phyloP scores from a whole-genome alignment of 2,113 vertebrate species.

The Pelobates fuscus region DNA sequence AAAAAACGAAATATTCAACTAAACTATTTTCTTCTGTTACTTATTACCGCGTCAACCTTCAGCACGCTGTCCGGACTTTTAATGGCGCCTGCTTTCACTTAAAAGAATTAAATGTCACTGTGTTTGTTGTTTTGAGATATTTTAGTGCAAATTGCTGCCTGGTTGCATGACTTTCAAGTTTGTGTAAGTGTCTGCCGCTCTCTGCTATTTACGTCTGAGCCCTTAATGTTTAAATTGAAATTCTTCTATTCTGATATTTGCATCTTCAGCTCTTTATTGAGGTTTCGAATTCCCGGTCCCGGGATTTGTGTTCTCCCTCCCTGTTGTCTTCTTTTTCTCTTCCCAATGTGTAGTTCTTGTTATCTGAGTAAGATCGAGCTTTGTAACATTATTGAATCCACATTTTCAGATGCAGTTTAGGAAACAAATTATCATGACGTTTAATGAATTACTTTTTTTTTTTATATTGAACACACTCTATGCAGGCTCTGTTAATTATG shows the following conservation, averaged over 20 bases:
- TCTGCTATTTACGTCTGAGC: conserved; percentile 56
- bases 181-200: conserved; percentile 59
- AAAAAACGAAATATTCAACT: conserved; percentile 22
- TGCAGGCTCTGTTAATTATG: too few relatives aligned
- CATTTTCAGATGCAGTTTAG: background rate
- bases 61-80: conserved; percentile 28
- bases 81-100: conserved; percentile 70
- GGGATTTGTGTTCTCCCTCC: background rate
- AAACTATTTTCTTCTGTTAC: conserved; percentile 30
- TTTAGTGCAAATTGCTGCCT: conserved; percentile 63
- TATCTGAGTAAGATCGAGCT: too few relatives aligned
- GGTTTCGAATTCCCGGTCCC: conserved; percentile 11
- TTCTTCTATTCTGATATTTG: conserved; percentile 51
- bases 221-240: conserved; percentile 57
- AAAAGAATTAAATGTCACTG: conserved; percentile 67
- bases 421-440: background rate
- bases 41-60: conserved; percentile 35
- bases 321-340: background rate
- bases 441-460: background rate
- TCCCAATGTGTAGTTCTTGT: background rate
- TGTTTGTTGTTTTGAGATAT: conserved; percentile 66
- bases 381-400: background rate
- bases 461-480: too few relatives aligned
- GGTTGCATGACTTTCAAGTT: conserved; percentile 58
- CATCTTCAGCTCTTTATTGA: conserved; percentile 44